Evolutionary conservation across 2,797 vertebrate genomes (phyloP), one percentile per base, ranked within the genome.

Genomic region (Pogoniulus pusillus): DNA sequence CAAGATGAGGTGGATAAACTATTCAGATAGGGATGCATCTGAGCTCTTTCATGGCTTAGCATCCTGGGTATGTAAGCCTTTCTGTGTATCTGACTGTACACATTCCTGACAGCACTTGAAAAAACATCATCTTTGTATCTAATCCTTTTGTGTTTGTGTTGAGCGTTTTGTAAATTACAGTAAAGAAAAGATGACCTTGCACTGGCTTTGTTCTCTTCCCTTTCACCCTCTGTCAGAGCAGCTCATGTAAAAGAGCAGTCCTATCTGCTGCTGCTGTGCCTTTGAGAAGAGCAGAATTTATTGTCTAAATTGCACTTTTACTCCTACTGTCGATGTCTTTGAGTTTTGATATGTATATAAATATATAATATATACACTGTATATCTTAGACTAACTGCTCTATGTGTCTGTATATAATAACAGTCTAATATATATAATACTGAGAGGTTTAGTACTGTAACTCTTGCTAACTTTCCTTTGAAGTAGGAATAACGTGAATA

Each of bases 401-500:
- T 54, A 35, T 43, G 7, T n/a, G 7, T 12, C 2, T 9, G 14
- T 37, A 17, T 65, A 6, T 37, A 47, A 39, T 45, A 55, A n/a
- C 30, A 53, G 37, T 55, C 29, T 59, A 9, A 78, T 93, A 45
- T 10, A 8, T 27, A 10, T 27, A 37, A 53, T 27, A 9, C 20
- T 37, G 39, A 75, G 60, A 14, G 8, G 1, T 45, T 78, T 34
- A 60, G 32, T 20, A 35, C 62, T 39, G 17, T 17, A 51, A 89
- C 79, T 90, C 45, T 73, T 66, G 54, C 41, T 79, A 58, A 24
- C 32, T 85, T 93, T 82, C 78, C 23, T 82, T 94, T 82, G 74
- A 73, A 93, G 77, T n/a, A 88, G 58, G 64, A 77, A 58, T 86
- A 74, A 86, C 34, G 51, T 58, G 74, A 91, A 57, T 91, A 89